Evolutionary conservation across 2,113 vertebrate genomes (phyloP), one percentile per base, ranked within the genome.

Genomic region (Pelecanus crispus): DNA sequence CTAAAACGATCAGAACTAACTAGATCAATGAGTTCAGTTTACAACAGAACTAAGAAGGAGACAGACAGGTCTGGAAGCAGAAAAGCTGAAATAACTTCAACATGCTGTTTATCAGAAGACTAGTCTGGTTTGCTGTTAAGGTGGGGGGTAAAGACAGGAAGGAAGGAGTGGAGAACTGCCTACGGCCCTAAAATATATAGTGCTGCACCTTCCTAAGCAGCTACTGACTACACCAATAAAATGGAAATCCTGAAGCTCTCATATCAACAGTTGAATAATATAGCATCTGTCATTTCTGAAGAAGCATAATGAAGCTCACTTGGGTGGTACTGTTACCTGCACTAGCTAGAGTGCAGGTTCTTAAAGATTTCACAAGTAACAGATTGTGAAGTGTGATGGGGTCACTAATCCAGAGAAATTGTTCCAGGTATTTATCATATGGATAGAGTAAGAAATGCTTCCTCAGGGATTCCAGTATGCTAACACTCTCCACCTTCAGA

Each of bases 121-220:
- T 74, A 2, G 1, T 55, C n/a, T 74, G 29, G 44, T 56, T 90
- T 67, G 56, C 61, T 75, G 25, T 36, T 63, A 81, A 55, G 22
- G 25, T 67, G 18, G 1, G 2, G 25, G 22, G 36, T 34, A 53
- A 65, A 77, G 63, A 65, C 34, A 52, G 31, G 45, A 74, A 10
- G 4, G 28, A 86, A 84, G 44, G 38, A 79, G 13, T 9, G 13
- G 4, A 81, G 49, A 92, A 85, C 25, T 79, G 49, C 55, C 28
- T 1, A 1, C 0, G 0, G 36, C 36, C 56, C 81, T 81, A 47
- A 71, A 81, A 85, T 16, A 59, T 0, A 4, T 7, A 45, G 42
- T n/a, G 56, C 31, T 44, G 78, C 56, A 68, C 44, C 29, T 47
- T 85, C 34, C 52, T 26, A 74, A 61, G 45, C 34, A 86, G 68